Conservation (phyloP, 2,888 invertebrate species). For the Tolmerus cingulatus region DNA sequence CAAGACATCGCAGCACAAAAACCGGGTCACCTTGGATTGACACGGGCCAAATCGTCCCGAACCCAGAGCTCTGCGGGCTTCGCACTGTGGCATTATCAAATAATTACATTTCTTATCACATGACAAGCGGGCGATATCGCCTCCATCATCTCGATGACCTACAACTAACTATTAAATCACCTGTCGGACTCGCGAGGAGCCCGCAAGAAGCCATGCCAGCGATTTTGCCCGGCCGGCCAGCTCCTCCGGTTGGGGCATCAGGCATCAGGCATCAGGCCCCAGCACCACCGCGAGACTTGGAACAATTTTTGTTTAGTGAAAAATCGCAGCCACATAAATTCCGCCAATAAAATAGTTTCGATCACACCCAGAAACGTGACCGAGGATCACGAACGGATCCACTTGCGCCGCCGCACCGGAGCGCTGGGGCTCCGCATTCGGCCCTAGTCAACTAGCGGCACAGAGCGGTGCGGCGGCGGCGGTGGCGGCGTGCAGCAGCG, state of each 20-base stretch:
- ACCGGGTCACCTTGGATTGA: not conserved
- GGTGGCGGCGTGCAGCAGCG: not conserved
- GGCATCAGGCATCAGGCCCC: not conserved
- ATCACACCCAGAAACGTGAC: conserved; percentile 61
- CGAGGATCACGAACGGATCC: conserved; percentile 55
- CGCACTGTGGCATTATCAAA: conserved; percentile 46
- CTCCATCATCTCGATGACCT: conserved; percentile 44
- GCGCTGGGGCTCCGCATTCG: not conserved
- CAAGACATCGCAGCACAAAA: not conserved
- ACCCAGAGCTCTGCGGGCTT: not conserved
- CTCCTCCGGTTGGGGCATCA: not conserved
- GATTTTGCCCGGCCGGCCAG: conserved; percentile 1
- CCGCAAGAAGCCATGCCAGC: conserved; percentile 29
- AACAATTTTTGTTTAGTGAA: conserved; percentile 41
- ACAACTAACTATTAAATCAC: conserved; percentile 48
- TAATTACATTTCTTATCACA: conserved; percentile 48
- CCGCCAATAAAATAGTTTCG: conserved; percentile 59
- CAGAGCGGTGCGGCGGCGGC: not conserved
- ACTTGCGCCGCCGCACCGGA: not conserved
- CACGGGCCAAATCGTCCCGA: not conserved
- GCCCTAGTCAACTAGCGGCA: conserved; percentile 12
- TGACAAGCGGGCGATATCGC: conserved; percentile 44
- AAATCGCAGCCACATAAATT: conserved; percentile 54
- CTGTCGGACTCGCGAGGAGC: conserved; percentile 36
- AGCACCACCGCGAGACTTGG: not conserved